Evolutionary conservation across 2,113 vertebrate genomes (phyloP), one percentile per base, ranked within the genome.

Genomic region (Lagenorhynchus albirostris): DNA sequence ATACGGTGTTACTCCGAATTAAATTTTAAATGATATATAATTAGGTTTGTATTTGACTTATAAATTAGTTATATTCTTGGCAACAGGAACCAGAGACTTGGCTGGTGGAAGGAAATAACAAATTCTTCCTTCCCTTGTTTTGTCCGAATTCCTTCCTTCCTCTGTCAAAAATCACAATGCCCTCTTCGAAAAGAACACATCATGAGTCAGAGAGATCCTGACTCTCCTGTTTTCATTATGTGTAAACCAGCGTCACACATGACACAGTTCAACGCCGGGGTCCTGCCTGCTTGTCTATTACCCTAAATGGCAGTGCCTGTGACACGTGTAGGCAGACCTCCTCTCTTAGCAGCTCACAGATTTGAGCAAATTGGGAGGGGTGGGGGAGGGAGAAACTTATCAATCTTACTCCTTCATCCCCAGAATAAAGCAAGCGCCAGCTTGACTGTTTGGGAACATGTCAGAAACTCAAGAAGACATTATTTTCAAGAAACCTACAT

Each of bases 91-190:
- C 94, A 97, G 97, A 94, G 62, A 97, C 18, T 86, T 97, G 47
- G 87, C 85, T 97, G 80, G 73, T 91, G 15, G 65, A 93, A 93
- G 97, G 76, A 94, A 96, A 96, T 96, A 98, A 17, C 89, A 97
- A 83, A 71, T 82, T 97, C 95, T 98, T 98, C 98, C 97, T 98
- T 98, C 93, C 97, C 98, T 96, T 98, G 96, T 98, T 99, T 98
- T 98, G 98, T 98, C 95, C 87, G 33, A 97, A 96, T 96, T 98
- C 98, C 97, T 98, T 98, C 98, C 98, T 98, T 98, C 98, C 98
- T 98, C 88, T 98, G 98, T 98, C 98, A 98, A 97, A 97, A 98
- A 96, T 97, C 97, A 98, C 98, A 98, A 94, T 88, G 96, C 91
- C 38, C 38, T 97, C 97, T 98, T 98, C 97, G 98, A 97, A 98